Conservation (phyloP, 2,113 vertebrate species). For the Pterophyllum scalare region DNA sequence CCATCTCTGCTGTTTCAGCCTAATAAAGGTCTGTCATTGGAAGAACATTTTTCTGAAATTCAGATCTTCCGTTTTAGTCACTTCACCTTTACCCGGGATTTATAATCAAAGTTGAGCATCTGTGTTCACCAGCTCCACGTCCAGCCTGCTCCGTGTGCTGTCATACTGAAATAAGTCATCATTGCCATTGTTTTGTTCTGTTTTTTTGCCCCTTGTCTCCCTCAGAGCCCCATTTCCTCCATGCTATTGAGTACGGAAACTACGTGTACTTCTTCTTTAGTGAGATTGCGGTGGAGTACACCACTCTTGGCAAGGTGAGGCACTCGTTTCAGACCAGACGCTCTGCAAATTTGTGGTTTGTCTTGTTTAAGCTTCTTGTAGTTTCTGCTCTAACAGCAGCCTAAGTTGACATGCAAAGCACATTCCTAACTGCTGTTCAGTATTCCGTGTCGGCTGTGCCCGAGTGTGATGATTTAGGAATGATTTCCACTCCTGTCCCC, state of each 20-base stretch:
- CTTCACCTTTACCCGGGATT: background rate
- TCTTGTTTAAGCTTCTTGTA: background rate
- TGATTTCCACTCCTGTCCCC: background rate
- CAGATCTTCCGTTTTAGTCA: background rate
- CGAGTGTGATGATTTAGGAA: background rate
- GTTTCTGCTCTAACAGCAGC: background rate
- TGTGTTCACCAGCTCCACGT: conserved; percentile 19
- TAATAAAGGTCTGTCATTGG: background rate
- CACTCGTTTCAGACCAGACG: background rate
- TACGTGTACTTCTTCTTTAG: conserved; percentile 97
- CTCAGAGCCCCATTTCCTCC: conserved; percentile 92
- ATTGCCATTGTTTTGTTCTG: conserved; percentile 10
- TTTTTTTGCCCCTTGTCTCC: background rate
- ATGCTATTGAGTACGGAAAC: conserved; percentile 90
- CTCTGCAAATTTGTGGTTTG: background rate
- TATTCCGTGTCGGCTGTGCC: background rate
- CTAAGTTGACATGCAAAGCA: background rate
- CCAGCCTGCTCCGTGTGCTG: background rate
- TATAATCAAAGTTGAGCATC: conserved; percentile 19
- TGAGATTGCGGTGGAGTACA: conserved; percentile 94
- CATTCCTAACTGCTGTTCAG: background rate
- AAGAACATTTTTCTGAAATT: background rate
- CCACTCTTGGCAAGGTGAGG: conserved; percentile 91
- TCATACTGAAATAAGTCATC: conserved; percentile 27
- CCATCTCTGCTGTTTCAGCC: background rate